These are phyloP conservation scores for Pyrgilauda ruficollis DNA, from an alignment of 2,113 vertebrate species.

Conservation along the genomic window DNA sequence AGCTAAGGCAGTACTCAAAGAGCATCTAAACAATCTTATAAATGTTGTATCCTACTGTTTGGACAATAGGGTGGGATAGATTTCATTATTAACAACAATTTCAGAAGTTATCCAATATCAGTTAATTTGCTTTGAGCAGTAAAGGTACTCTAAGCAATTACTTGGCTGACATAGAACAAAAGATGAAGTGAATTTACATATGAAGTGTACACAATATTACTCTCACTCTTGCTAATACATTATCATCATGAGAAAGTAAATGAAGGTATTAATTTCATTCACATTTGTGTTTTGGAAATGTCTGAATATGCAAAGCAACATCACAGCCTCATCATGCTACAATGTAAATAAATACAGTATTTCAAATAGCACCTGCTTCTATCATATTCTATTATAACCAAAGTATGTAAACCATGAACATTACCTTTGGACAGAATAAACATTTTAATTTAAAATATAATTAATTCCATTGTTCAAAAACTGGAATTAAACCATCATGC, in stretches of 20 bases:
- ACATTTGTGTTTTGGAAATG: slow-evolving; percentile 2
- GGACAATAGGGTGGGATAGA: neutral
- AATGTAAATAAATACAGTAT: slow-evolving; percentile 23
- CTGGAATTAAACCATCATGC: neutral
- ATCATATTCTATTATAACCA: neutral
- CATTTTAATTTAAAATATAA: neutral
- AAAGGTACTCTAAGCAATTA: slow-evolving; percentile 15
- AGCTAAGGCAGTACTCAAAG: neutral
- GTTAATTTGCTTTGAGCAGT: neutral
- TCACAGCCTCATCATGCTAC: neutral
- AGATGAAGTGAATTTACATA: slow-evolving; percentile 14
- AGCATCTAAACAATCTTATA: neutral
- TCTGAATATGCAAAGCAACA: slow-evolving; percentile 29
- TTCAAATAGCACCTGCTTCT: slow-evolving; percentile 28
- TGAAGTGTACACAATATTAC: neutral
- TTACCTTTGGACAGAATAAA: neutral
- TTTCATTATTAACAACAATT: neutral
- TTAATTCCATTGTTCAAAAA: slow-evolving; percentile 28
- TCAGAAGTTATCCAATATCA: neutral
- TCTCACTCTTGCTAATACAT: neutral
- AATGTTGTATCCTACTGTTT: neutral
- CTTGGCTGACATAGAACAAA: neutral
- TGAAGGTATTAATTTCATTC: slow-evolving; percentile 39
- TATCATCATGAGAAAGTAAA: neutral
- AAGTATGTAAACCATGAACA: neutral